Percentiles rank a stretch among this genome's conserved stretches.
Conservation (phyloP, 2,888 invertebrate species). For the Andrena fulva region DNA sequence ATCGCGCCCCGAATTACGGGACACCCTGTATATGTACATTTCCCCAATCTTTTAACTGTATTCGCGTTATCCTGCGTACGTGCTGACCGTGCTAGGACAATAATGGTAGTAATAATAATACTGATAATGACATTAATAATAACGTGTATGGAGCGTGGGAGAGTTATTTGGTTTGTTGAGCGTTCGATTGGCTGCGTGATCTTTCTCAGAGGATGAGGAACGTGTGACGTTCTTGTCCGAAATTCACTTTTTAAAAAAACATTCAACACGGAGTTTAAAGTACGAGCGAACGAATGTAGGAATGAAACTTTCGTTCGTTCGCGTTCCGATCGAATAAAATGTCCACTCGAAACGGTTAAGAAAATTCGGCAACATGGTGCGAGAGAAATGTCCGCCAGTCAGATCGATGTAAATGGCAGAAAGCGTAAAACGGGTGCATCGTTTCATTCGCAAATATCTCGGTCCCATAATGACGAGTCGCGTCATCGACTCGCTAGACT, state of each 20-base stretch:
- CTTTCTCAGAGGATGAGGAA: slow-evolving; percentile 18
- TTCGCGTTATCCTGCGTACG: slow-evolving; percentile 37
- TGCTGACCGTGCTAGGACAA: slow-evolving; percentile 53
- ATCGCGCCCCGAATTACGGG: not conserved
- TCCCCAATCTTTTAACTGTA: slow-evolving; percentile 39
- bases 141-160: slow-evolving; percentile 9
- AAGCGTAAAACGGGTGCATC: slow-evolving; percentile 48
- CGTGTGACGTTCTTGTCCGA: not conserved
- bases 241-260: not conserved
- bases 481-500: slow-evolving; percentile 56
- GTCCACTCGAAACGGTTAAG: not conserved
- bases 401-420: slow-evolving; percentile 35
- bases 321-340: slow-evolving; percentile 17
- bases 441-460: slow-evolving; percentile 50
- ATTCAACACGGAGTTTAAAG: not conserved
- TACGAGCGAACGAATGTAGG: not conserved
- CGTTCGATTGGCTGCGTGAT: slow-evolving; percentile 39
- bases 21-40: slow-evolving; percentile 29
- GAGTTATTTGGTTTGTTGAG: slow-evolving; percentile 21
- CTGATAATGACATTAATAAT: slow-evolving; percentile 26
- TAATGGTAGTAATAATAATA: slow-evolving; percentile 45
- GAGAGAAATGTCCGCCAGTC: slow-evolving; percentile 39
- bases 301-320: slow-evolving; percentile 33
- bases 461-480: slow-evolving; percentile 56
- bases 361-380: slow-evolving; percentile 51